A percentile compares a stretch with the other conserved stretches of the same genome.
These are phyloP conservation scores for Holothuria leucospilota DNA, from an alignment of 53 echinoderm and acorn worm species.

Conservation along the genomic window DNA sequence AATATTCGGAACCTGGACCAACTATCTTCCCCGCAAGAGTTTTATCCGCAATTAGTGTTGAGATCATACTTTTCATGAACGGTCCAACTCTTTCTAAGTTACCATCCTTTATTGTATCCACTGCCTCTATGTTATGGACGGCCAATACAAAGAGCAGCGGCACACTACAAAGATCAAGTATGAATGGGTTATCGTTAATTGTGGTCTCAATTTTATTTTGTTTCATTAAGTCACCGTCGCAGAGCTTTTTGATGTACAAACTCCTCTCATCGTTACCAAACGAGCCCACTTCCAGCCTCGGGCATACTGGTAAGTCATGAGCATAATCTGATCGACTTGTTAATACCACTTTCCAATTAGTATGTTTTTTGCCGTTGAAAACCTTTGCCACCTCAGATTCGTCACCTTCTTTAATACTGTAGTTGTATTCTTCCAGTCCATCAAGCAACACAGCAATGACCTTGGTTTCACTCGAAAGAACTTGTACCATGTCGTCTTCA, in stretches of 20 bases:
- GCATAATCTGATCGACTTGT: slow-evolving; percentile 4
- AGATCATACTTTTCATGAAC: background rate
- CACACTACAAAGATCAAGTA: slow-evolving; percentile 4
- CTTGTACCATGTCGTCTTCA: background rate
- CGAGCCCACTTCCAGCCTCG: background rate
- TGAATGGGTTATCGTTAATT: background rate
- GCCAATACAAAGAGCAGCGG: background rate
- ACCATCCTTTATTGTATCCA: background rate
- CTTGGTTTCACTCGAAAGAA: background rate
- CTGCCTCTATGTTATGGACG: background rate
- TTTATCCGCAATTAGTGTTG: too few species aligned
- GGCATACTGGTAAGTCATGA: background rate
- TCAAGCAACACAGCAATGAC: background rate
- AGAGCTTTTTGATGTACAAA: slow-evolving; percentile 1
- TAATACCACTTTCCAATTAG: background rate
- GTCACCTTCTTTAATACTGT: background rate
- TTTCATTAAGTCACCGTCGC: background rate
- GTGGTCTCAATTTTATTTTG: background rate
- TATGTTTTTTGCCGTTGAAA: background rate
- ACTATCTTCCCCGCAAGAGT: too few species aligned
- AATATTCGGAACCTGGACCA: too few species aligned
- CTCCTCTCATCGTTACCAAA: slow-evolving; percentile 14
- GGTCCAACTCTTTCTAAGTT: background rate
- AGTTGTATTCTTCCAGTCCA: slow-evolving; percentile 13
- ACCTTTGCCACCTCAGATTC: background rate